A percentile compares a stretch with the other conserved stretches of the same genome.
phyloP scores from a whole-genome alignment of 92 coral and sea anemone genomes.

The Zoanthus sansibaricus region DNA sequence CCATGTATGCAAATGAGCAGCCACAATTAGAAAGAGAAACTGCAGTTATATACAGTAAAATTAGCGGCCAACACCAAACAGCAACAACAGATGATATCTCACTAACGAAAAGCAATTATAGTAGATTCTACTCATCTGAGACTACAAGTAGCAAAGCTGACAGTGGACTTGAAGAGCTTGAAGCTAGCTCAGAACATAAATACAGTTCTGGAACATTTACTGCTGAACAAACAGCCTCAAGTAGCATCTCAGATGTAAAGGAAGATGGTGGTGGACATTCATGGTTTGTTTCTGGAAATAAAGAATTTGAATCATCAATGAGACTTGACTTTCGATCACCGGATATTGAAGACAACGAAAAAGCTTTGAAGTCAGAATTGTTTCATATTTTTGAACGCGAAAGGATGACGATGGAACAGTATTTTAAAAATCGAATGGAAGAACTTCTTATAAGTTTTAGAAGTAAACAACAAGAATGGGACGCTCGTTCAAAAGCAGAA shows the following conservation, averaged over 20 bases:
- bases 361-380: conserved; percentile 81
- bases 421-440: conserved; percentile 87
- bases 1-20: conserved; percentile 31
- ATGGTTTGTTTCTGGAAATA: conserved; percentile 10
- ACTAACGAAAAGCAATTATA: conserved; percentile 1
- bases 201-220: not conserved
- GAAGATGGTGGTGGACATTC: conserved; percentile 15
- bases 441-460: conserved; percentile 73
- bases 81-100: not conserved
- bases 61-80: not conserved
- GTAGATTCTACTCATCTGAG: conserved; percentile 27
- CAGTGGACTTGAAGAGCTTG: conserved; percentile 41
- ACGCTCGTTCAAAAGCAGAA: conserved; percentile 77
- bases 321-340: conserved; percentile 39
- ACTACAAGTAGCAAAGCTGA: conserved; percentile 33
- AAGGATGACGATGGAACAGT: conserved; percentile 72
- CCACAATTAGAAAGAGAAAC: not conserved
- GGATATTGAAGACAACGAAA: conserved; percentile 71
- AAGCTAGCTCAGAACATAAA: conserved; percentile 4
- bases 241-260: not conserved
- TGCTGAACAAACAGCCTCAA: not conserved
- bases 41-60: conserved; percentile 18
- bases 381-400: conserved; percentile 94
- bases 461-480: conserved; percentile 79
- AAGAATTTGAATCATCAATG: conserved; percentile 17